phyloP scores from a whole-genome alignment of 37 sponge, comb jelly and placozoan genomes.

The Hormiphora californensis region DNA sequence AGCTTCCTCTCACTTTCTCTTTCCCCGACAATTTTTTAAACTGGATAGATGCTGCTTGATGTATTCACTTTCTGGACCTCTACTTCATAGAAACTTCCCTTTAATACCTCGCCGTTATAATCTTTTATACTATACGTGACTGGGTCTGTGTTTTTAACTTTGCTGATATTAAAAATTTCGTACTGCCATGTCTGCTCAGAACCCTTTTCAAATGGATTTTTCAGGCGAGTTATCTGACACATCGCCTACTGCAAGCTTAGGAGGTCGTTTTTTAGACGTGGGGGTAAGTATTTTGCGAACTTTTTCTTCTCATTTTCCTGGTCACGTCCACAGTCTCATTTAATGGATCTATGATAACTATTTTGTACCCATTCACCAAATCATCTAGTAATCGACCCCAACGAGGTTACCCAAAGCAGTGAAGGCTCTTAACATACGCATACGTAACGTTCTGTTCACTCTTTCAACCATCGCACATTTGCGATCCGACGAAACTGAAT shows the following conservation, averaged over 20 bases:
- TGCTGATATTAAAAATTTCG: neutral
- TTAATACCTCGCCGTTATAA: neutral
- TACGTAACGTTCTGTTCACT: neutral
- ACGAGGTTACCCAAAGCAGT: neutral
- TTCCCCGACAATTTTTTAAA: neutral
- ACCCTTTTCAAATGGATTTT: neutral
- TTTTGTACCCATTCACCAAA: neutral
- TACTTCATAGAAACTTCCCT: neutral
- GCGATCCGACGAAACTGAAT: neutral
- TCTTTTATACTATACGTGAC: neutral
- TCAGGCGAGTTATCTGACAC: conserved; percentile 16
- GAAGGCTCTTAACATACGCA: neutral
- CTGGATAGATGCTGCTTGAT: neutral
- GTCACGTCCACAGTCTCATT: neutral
- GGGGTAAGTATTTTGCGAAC: neutral
- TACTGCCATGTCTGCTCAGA: conserved; percentile 16
- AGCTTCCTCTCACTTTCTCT: neutral
- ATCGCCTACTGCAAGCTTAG: conserved; percentile 8
- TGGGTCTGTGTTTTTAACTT: neutral
- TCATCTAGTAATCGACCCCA: neutral
- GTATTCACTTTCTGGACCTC: neutral
- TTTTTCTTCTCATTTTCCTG: neutral
- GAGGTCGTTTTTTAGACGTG: neutral
- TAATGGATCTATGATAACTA: conserved; percentile 14
- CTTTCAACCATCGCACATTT: neutral